Percentiles rank a stretch among this genome's conserved stretches.
Conservation (phyloP, 2,888 invertebrate species). For the Ptycholaimellus sp. region DNA sequence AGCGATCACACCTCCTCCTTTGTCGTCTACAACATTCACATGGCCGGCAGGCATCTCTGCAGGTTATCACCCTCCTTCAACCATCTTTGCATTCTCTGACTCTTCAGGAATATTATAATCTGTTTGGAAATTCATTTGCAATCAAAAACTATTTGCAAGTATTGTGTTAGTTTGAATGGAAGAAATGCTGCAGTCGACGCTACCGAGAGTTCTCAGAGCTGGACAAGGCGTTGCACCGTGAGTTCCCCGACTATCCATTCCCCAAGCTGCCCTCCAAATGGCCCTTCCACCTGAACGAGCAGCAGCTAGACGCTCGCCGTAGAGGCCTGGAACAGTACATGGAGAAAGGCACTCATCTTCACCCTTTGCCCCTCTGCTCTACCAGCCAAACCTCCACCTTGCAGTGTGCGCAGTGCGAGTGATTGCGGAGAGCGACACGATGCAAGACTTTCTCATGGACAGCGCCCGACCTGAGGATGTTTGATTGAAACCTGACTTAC, state of each 20-base stretch:
- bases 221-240: slow-evolving; percentile 34
- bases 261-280: slow-evolving; percentile 95
- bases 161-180: no score
- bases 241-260: slow-evolving; percentile 43
- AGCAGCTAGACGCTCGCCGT: slow-evolving; percentile 75
- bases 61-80: no score
- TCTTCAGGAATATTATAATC: no score
- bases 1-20: slow-evolving; percentile 54
- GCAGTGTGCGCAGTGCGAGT: slow-evolving; percentile 78
- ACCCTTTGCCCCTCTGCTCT: not conserved
- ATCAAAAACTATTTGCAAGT: no score
- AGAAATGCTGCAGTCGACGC: no score
- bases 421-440: slow-evolving; percentile 82
- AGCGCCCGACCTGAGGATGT: slow-evolving; percentile 38
- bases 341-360: slow-evolving; percentile 42
- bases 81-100: no score
- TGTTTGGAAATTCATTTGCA: no score
- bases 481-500: no score
- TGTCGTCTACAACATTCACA: slow-evolving; percentile 88
- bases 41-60: slow-evolving; percentile 92
- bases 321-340: slow-evolving; percentile 86
- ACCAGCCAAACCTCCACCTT: not conserved
- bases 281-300: slow-evolving; percentile 90
- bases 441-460: slow-evolving; percentile 88
- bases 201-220: no score